Base-by-base conservation (phyloP, 2,797 vertebrate genomes). In the Loris lydekkerianus region DNA sequence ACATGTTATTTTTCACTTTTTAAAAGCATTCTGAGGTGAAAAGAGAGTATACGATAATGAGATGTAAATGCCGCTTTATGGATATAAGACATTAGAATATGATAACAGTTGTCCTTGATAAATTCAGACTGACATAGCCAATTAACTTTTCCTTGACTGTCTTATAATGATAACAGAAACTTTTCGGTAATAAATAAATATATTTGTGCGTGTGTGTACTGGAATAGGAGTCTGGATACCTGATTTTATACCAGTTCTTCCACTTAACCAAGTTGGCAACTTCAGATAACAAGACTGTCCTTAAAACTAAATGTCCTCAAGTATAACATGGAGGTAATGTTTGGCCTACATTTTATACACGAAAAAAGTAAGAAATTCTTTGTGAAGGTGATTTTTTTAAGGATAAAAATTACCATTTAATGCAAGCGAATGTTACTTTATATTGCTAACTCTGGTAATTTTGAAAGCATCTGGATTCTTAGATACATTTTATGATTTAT, bases 21-120 rank as follows among this genome's bases (percentile, higher is more conserved):
- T n/a, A 27, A 82, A 83, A 94, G 46, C 13, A 77, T 58, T 85
- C n/a, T 63, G 61, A 90, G 56, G 73, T 81, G 73, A 77, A 91
- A 93, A 67, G 46, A 83, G 72, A 87, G 82, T 86, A 61, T 80
- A 81, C 43, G 85, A 85, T 70, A 60, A 27, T 93, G 77, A 94
- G n/a, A 72, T 73, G 4, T 58, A 94, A 96, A 97, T 95, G 84
- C 89, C 89, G 88, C 77, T 94, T 93, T 95, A 87, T 97, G 86
- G 56, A 88, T 93, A 92, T 90, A 92, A 94, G 87, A 90, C 90
- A 85, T 93, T 96, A 88, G 61, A 75, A 76, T 81, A 75, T 76
- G 77, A 53, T 89, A 91, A 89, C 31, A 37, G 40, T 86, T 87
- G 63, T 73, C 88, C 65, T 96, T 76, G 77, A 86, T 82, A 93